A percentile compares a stretch with the other conserved stretches of the same genome.
Conservation (phyloP, 2,113 vertebrate genomes). For the Zapornia atra region DNA sequence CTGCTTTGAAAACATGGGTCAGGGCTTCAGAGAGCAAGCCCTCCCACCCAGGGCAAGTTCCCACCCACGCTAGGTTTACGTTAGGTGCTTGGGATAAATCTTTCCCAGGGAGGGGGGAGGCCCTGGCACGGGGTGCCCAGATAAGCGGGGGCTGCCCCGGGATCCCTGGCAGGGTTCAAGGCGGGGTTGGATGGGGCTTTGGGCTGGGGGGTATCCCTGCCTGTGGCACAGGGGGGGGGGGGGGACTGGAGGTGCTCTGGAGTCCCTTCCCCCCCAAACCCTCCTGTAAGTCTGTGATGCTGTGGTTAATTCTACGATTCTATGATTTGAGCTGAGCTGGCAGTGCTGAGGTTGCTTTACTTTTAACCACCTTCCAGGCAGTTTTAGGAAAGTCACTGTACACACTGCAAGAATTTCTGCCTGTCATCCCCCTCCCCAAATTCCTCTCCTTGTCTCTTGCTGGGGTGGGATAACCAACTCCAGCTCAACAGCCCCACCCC, state of each 20-base stretch:
- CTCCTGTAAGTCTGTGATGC: too few relatives aligned
- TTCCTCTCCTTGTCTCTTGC: background rate
- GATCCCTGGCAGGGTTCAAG: background rate
- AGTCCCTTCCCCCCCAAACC: background rate
- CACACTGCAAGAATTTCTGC: background rate
- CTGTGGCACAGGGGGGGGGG: fast-evolving
- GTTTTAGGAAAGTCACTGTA: background rate
- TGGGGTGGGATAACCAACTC: background rate
- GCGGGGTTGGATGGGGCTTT: too few relatives aligned
- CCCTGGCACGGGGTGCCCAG: background rate
- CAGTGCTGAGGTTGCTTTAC: background rate
- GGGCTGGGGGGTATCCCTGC: background rate
- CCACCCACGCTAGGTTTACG: fast-evolving
- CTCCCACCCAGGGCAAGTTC: background rate
- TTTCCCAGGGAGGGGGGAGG: fast-evolving
- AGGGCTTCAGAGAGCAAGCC: background rate
- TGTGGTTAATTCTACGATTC: background rate
- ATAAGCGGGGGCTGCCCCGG: background rate
- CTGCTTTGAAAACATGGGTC: fast-evolving
- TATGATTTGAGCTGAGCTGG: too few relatives aligned
- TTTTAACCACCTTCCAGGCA: background rate
- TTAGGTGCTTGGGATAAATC: too few relatives aligned
- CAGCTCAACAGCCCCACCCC: background rate
- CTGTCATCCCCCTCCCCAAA: too few relatives aligned
- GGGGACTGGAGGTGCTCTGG: too few relatives aligned